These are phyloP conservation scores for Adoxophyes honmai DNA, from an alignment of 1,140 invertebrate species.

Conservation along the genomic window DNA sequence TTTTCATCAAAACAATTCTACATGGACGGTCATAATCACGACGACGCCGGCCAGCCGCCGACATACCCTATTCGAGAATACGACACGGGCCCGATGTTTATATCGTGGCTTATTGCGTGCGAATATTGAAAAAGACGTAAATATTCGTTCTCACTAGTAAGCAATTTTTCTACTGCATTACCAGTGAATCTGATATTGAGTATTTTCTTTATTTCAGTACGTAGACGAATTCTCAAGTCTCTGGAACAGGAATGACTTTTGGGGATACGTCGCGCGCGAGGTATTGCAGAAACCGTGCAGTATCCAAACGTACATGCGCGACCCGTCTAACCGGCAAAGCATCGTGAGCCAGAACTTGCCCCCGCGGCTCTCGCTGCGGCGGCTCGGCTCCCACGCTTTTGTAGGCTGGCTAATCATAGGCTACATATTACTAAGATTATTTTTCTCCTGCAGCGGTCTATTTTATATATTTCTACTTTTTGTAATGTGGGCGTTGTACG, in stretches of 20 bases:
- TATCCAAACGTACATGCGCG: constrained; percentile 79
- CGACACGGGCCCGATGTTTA: no score
- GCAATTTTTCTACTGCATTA: no score
- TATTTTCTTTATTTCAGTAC: constrained; percentile 78
- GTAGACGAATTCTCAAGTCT: constrained; percentile 77
- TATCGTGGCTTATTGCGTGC: no score
- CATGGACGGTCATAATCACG: no score
- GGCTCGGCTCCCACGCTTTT: constrained; percentile 81
- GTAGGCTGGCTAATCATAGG: constrained; percentile 63
- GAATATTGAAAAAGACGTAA: no score
- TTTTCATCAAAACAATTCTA: no score
- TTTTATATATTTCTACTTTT: constrained; percentile 50
- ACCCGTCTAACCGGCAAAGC: constrained; percentile 74
- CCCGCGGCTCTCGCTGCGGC: constrained; percentile 84
- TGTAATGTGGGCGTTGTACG: constrained; percentile 36
- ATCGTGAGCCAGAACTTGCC: constrained; percentile 78
- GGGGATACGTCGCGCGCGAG: constrained; percentile 81
- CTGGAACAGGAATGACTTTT: constrained; percentile 80
- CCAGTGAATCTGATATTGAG: no score
- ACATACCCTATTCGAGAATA: no score
- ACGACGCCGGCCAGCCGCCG: no score
- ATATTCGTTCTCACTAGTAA: no score
- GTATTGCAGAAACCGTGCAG: constrained; percentile 81
- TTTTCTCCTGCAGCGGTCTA: constrained; percentile 43
- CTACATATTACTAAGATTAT: constrained; percentile 48